Evolutionary conservation across 2,888 invertebrate species (phyloP).

Genomic region (Bembecia ichneumoniformis): DNA sequence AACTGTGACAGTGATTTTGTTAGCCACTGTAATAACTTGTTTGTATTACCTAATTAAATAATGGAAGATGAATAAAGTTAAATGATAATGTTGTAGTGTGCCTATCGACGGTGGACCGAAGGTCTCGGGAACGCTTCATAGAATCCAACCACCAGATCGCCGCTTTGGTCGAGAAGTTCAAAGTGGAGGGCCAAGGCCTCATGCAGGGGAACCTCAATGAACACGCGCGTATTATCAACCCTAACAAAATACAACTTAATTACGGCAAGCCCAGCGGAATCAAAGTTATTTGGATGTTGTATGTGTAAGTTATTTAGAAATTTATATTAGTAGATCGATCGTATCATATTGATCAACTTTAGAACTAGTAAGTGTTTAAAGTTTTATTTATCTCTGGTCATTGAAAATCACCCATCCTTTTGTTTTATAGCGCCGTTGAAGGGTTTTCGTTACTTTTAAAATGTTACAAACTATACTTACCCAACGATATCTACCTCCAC

Average conservation of each 20-base stretch:
- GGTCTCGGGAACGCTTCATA: conserved; percentile 90
- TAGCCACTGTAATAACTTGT: neutral
- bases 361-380: too few relatives aligned
- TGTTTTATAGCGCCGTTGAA: too few relatives aligned
- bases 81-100: conserved; percentile 47
- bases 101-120: conserved; percentile 74
- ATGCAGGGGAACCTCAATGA: conserved; percentile 75
- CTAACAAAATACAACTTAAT: conserved; percentile 81
- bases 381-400: too few relatives aligned
- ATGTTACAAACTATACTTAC: too few relatives aligned
- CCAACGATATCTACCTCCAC: too few relatives aligned
- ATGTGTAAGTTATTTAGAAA: conserved; percentile 74
- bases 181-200: conserved; percentile 84
- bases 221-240: conserved; percentile 72
- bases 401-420: too few relatives aligned
- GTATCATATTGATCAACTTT: too few relatives aligned
- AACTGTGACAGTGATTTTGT: too few relatives aligned
- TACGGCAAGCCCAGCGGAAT: conserved; percentile 81
- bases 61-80: neutral
- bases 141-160: conserved; percentile 96
- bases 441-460: too few relatives aligned
- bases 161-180: conserved; percentile 91
- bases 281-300: conserved; percentile 78
- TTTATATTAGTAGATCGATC: too few relatives aligned
- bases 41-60: conserved; percentile 1